Evolutionary conservation across 1,140 invertebrate species (phyloP).

Genomic region (Drosophila subobscura): DNA sequence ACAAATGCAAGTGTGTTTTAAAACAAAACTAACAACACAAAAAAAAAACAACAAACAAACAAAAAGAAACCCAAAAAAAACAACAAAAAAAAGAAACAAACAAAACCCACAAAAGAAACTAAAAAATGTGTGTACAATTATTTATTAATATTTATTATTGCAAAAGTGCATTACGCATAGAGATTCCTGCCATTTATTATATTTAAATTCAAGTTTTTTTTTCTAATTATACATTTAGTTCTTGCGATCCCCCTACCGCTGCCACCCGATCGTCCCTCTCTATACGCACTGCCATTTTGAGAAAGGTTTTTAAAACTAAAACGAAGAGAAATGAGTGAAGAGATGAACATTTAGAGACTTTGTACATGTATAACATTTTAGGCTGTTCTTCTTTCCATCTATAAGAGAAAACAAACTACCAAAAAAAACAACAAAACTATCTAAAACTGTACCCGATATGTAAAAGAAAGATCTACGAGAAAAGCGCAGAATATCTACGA

Average conservation of each 20-base stretch:
- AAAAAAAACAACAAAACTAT: slow-evolving; percentile 26
- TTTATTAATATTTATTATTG: slow-evolving; percentile 28
- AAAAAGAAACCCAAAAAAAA: slow-evolving; percentile 39
- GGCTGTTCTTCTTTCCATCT: slow-evolving; percentile 71
- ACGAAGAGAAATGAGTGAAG: slow-evolving; percentile 28
- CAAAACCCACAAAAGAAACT: slow-evolving; percentile 45
- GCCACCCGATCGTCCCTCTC: background rate
- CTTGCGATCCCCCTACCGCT: background rate
- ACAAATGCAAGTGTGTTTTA: slow-evolving; percentile 53
- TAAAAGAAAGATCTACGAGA: slow-evolving; percentile 25
- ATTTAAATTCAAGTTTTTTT: slow-evolving; percentile 34
- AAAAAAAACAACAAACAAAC: slow-evolving; percentile 33
- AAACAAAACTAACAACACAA: slow-evolving; percentile 37
- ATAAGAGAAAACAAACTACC: slow-evolving; percentile 46
- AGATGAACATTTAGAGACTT: slow-evolving; percentile 70
- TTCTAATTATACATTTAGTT: slow-evolving; percentile 36
- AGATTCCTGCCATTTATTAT: slow-evolving; percentile 70
- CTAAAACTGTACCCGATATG: background rate
- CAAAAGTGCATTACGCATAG: slow-evolving; percentile 50
- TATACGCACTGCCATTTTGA: slow-evolving; percentile 76
- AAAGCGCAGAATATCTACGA: slow-evolving; percentile 9
- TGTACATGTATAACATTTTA: slow-evolving; percentile 80
- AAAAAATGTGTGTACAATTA: slow-evolving; percentile 39
- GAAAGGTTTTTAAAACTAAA: slow-evolving; percentile 69
- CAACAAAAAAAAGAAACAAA: slow-evolving; percentile 45